Conservation (phyloP, 2,888 invertebrate species). For the Acrobasis consociella region DNA sequence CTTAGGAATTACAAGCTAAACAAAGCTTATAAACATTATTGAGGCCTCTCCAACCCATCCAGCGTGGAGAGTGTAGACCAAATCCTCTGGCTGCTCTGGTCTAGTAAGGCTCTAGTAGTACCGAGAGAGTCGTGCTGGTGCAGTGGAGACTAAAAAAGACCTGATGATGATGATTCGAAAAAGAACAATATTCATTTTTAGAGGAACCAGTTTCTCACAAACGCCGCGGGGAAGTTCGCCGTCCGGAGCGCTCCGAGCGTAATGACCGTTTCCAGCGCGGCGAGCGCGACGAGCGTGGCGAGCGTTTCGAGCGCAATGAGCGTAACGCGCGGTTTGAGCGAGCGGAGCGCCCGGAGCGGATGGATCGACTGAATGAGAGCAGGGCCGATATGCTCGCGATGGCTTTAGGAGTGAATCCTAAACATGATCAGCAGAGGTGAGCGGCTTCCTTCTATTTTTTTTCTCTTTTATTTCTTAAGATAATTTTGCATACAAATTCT, state of each 20-base stretch:
- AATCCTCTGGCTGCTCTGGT: too few species aligned
- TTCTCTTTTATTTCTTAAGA: background rate
- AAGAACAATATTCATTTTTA: background rate
- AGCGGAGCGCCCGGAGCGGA: constrained; percentile 29
- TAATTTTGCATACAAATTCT: too few species aligned
- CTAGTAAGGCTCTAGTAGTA: too few species aligned
- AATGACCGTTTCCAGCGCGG: background rate
- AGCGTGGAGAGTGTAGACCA: too few species aligned
- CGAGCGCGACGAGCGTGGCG: constrained; percentile 25
- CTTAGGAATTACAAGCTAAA: too few species aligned
- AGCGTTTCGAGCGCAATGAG: constrained; percentile 20
- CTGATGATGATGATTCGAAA: too few species aligned
- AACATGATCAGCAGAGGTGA: constrained; percentile 56
- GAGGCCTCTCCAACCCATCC: too few species aligned
- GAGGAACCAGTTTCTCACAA: constrained; percentile 27
- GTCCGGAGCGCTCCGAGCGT: background rate
- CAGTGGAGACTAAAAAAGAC: too few species aligned
- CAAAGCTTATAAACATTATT: too few species aligned
- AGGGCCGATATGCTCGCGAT: constrained; percentile 78
- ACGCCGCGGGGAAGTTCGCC: constrained; percentile 18
- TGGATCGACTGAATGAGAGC: constrained; percentile 31
- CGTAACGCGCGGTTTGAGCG: constrained; percentile 4
- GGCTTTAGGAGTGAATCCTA: constrained; percentile 80
- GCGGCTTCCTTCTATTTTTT: background rate
- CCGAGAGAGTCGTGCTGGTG: too few species aligned